Evolutionary conservation across 2,888 invertebrate genomes (phyloP).

Genomic region (Caenorhabditis sp.): DNA sequence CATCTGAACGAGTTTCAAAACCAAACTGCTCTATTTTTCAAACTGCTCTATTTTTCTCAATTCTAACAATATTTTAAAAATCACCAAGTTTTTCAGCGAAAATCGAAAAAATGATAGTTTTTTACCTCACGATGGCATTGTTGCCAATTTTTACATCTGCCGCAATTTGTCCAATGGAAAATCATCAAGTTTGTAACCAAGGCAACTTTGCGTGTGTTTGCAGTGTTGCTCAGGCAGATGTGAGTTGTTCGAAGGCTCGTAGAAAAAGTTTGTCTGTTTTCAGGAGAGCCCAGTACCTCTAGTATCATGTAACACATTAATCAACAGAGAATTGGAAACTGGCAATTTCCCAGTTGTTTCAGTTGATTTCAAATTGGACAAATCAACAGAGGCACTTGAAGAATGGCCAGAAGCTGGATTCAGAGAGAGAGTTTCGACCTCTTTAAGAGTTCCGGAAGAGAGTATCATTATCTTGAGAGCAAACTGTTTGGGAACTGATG

Average conservation of each 20-base stretch:
- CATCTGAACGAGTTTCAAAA: no score
- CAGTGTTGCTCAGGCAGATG: constrained; percentile 48
- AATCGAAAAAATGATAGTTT: background rate
- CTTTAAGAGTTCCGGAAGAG: constrained; percentile 50
- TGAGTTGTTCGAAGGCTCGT: constrained; percentile 23
- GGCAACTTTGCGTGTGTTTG: constrained; percentile 45
- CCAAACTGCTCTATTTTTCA: no score
- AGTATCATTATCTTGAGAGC: constrained; percentile 58
- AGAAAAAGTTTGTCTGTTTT: no score
- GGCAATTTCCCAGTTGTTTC: constrained; percentile 58
- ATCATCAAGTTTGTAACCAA: constrained; percentile 27
- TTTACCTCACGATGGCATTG: background rate
- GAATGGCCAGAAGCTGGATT: constrained; percentile 50
- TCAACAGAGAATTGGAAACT: constrained; percentile 46
- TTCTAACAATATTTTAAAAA: no score
- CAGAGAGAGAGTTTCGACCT: constrained; percentile 40
- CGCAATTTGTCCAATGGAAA: constrained; percentile 53
- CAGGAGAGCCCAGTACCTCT: constrained; percentile 53
- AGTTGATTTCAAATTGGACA: constrained; percentile 48
- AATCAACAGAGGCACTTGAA: constrained; percentile 33
- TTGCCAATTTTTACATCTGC: constrained; percentile 10
- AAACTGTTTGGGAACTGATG: constrained; percentile 52
- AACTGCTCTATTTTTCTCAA: no score
- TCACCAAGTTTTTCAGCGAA: background rate
- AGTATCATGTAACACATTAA: constrained; percentile 53